Evolutionary conservation across 2,888 invertebrate genomes (phyloP).

Genomic region (Diarsia brunnea): DNA sequence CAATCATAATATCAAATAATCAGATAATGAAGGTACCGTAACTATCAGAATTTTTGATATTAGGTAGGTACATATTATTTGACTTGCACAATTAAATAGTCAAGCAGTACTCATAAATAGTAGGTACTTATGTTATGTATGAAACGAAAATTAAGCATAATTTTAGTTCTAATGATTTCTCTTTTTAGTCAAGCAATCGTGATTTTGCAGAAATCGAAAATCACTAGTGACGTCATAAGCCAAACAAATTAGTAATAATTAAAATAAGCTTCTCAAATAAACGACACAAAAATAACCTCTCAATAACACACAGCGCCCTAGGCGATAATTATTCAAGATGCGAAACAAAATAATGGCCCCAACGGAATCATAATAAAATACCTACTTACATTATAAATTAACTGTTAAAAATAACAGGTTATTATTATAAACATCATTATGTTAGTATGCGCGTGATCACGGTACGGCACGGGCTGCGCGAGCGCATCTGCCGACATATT

Average conservation of each 20-base stretch:
- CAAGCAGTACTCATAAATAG: not conserved
- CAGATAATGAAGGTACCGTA: not conserved
- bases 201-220: slow-evolving; percentile 43
- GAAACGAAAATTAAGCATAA: slow-evolving; percentile 31
- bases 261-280: slow-evolving; percentile 67
- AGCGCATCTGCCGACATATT: slow-evolving; percentile 87
- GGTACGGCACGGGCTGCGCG: slow-evolving; percentile 80
- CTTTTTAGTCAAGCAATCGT: slow-evolving; percentile 17
- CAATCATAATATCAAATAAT: not conserved
- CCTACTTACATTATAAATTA: slow-evolving; percentile 67
- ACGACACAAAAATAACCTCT: slow-evolving; percentile 59
- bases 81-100: slow-evolving; percentile 1
- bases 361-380: slow-evolving; percentile 64
- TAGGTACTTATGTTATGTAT: slow-evolving; percentile 36
- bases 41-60: not conserved
- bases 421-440: slow-evolving; percentile 73
- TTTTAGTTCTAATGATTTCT: slow-evolving; percentile 40
- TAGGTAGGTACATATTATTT: not conserved
- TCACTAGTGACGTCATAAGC: slow-evolving; percentile 44
- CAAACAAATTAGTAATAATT: slow-evolving; percentile 67
- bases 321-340: slow-evolving; percentile 68
- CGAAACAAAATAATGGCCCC: slow-evolving; percentile 64
- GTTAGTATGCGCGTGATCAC: slow-evolving; percentile 64
- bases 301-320: slow-evolving; percentile 61
- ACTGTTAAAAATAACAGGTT: slow-evolving; percentile 78